Conservation (phyloP, 1,140 invertebrate species). For the Heliconius melpomene region DNA sequence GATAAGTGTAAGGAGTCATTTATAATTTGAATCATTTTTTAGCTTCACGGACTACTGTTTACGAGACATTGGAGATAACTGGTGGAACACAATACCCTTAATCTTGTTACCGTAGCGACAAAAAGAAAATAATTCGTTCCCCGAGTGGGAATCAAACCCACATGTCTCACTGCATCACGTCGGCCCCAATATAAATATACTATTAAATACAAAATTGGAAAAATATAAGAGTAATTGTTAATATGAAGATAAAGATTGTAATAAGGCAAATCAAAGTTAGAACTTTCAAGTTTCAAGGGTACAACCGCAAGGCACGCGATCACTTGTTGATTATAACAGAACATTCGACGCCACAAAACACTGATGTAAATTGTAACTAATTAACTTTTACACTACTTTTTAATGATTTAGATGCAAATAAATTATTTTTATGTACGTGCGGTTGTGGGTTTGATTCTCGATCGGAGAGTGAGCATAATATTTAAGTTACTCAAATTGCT, state of each 20-base stretch:
- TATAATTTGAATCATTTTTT: neutral
- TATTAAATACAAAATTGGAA: neutral
- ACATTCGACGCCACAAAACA: neutral
- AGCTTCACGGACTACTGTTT: too few relatives aligned
- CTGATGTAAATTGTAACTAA: conserved; percentile 1
- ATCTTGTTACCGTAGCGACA: too few relatives aligned
- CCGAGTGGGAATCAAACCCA: too few relatives aligned
- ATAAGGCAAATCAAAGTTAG: conserved; percentile 15
- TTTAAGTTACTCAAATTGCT: too few relatives aligned
- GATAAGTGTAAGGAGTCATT: neutral
- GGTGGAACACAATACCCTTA: too few relatives aligned
- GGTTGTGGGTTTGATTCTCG: too few relatives aligned
- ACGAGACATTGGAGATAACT: too few relatives aligned
- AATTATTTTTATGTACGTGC: neutral
- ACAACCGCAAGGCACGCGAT: conserved; percentile 28
- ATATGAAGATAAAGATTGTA: conserved; percentile 5
- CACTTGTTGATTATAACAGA: conserved; percentile 31
- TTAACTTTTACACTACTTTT: neutral
- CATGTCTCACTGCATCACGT: too few relatives aligned
- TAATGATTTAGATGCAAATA: neutral
- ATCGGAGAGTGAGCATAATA: too few relatives aligned
- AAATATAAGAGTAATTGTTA: neutral
- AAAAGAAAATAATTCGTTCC: too few relatives aligned
- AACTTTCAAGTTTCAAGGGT: conserved; percentile 33
- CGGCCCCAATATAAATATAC: too few relatives aligned